Evolutionary conservation across 1,140 invertebrate genomes (phyloP).

Genomic region (Oreohelix idahoensis): DNA sequence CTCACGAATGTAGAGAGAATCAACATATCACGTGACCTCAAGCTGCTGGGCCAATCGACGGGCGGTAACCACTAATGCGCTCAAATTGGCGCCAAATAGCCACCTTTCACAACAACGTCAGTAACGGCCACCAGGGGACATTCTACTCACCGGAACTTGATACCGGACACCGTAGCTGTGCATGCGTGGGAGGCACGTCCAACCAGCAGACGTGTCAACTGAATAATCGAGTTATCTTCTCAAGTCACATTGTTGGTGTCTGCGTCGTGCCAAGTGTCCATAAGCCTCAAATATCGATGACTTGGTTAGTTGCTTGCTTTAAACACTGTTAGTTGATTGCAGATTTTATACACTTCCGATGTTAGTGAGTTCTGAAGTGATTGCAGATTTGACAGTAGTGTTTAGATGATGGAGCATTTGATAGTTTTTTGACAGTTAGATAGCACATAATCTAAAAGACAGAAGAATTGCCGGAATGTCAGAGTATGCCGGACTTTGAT

Average conservation of each 20-base stretch:
- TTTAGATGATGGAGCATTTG: too few species aligned
- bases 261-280: slow-evolving; percentile 4
- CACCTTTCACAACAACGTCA: slow-evolving; percentile 23
- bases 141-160: slow-evolving; percentile 12
- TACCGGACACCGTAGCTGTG: neutral
- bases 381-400: too few species aligned
- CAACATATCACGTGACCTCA: slow-evolving; percentile 31
- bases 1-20: neutral
- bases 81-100: slow-evolving; percentile 38
- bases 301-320: too few species aligned
- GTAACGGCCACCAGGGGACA: neutral
- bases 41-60: slow-evolving; percentile 22
- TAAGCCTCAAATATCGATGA: neutral
- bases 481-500: too few species aligned
- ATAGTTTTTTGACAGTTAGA: too few species aligned
- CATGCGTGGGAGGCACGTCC: slow-evolving; percentile 6
- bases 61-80: slow-evolving; percentile 24
- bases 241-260: neutral
- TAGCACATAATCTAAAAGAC: too few species aligned
- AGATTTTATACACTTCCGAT: too few species aligned
- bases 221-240: slow-evolving; percentile 29
- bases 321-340: too few species aligned
- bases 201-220: slow-evolving; percentile 23
- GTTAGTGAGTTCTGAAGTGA: too few species aligned
- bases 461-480: too few species aligned